phyloP scores from a whole-genome alignment of 2,888 invertebrate genomes.

The Aphelenchoides bicaudatus region DNA sequence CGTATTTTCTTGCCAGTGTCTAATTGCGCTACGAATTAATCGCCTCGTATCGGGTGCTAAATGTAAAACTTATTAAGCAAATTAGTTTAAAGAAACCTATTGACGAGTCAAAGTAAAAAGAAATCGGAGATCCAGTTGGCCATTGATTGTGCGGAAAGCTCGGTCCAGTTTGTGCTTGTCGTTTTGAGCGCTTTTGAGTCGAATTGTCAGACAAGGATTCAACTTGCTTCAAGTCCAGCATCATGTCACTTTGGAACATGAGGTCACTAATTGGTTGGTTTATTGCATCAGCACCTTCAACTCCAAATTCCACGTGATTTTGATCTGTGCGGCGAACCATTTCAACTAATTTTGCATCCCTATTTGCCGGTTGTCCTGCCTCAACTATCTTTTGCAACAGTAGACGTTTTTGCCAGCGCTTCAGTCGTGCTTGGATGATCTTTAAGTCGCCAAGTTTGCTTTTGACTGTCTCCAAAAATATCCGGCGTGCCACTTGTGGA shows the following conservation, averaged over 20 bases:
- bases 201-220: constrained; percentile 8
- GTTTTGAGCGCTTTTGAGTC: constrained; percentile 26
- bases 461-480: not conserved
- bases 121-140: constrained; percentile 24
- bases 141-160: constrained; percentile 32
- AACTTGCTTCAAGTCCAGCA: constrained; percentile 19
- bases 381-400: not conserved
- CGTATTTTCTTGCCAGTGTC: constrained; percentile 50
- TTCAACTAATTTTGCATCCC: not conserved
- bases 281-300: constrained; percentile 26
- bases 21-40: constrained; percentile 15
- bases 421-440: not conserved
- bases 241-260: constrained; percentile 30
- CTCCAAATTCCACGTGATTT: constrained; percentile 15
- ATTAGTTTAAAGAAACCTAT: constrained; percentile 18
- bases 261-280: constrained; percentile 26
- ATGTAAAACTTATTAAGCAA: not conserved
- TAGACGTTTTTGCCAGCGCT: not conserved
- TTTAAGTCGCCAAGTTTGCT: not conserved
- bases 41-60: constrained; percentile 21
- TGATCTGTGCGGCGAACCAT: constrained; percentile 2
- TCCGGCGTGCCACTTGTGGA: constrained; percentile 5
- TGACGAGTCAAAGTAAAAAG: constrained; percentile 26
- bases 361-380: not conserved
- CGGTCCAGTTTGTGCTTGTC: constrained; percentile 33